Percentiles rank a stretch among this genome's conserved stretches.
Evolutionary conservation across 2,113 vertebrate genomes (phyloP).

Genomic region (Otocyon megalotis): DNA sequence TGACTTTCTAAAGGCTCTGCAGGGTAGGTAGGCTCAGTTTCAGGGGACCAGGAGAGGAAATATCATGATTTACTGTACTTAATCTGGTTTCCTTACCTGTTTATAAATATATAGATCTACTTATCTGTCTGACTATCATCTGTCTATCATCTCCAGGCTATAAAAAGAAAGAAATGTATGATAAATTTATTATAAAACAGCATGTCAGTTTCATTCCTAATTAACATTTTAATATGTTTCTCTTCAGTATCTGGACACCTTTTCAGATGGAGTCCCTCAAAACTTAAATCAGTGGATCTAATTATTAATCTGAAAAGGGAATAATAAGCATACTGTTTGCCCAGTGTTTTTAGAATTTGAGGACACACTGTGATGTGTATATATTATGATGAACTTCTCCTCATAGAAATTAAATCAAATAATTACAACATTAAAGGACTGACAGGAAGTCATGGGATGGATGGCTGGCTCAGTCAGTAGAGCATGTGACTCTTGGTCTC

Average conservation of each 20-base stretch:
- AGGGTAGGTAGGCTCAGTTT: background rate
- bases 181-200: background rate
- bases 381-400: background rate
- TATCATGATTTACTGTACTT: background rate
- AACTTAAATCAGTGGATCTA: background rate
- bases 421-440: background rate
- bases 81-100: background rate
- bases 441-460: background rate
- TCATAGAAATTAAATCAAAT: background rate
- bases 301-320: background rate
- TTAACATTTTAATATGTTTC: background rate
- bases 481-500: background rate
- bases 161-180: background rate
- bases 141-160: background rate
- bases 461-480: background rate
- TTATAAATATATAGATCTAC: background rate
- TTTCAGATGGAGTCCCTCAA: constrained; percentile 6
- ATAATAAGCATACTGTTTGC: background rate
- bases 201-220: background rate
- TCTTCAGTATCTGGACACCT: background rate
- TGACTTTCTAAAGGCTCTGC: constrained; percentile 1
- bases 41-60: constrained; percentile 1
- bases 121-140: background rate
- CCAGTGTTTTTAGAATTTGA: background rate
- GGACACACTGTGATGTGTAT: background rate